phyloP scores from a whole-genome alignment of 2,797 vertebrate species.

The Pseudochaenichthys georgianus region DNA sequence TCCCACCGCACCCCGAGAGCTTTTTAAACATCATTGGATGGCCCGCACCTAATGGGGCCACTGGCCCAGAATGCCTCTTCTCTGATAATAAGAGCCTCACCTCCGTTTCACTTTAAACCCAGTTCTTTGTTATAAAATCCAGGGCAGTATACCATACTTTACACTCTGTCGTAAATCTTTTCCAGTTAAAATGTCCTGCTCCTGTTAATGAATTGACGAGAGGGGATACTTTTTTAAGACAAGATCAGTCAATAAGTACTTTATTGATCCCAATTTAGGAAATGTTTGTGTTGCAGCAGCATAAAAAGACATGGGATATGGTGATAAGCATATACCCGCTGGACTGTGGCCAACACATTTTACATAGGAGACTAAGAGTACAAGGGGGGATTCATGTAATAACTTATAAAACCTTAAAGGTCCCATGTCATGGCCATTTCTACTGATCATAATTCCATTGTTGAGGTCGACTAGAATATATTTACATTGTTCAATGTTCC shows the following conservation, averaged over 20 bases:
- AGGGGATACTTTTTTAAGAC: not conserved
- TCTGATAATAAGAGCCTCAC: conserved; percentile 52
- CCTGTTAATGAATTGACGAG: not conserved
- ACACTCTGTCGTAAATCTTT: not conserved
- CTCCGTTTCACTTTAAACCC: conserved; percentile 2
- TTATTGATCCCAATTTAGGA: no score
- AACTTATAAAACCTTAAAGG: not conserved
- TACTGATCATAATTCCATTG: no score
- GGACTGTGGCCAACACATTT: not conserved
- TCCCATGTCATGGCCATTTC: not conserved
- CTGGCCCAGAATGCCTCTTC: conserved; percentile 52
- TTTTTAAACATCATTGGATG: conserved; percentile 71
- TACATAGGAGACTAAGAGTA: not conserved
- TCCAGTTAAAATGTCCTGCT: no score
- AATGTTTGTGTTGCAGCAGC: no score
- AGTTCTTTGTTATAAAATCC: not conserved
- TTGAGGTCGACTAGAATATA: no score
- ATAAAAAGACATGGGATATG: no score
- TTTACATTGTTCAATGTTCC: no score
- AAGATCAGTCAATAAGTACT: no score
- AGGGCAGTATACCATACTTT: not conserved
- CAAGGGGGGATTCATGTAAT: no score
- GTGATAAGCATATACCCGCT: not conserved
- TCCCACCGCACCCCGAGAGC: conserved; percentile 62
- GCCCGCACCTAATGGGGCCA: conserved; percentile 71